Evolutionary conservation across 2,888 invertebrate genomes (phyloP).

Genomic region (Rhyacophila evoluta): DNA sequence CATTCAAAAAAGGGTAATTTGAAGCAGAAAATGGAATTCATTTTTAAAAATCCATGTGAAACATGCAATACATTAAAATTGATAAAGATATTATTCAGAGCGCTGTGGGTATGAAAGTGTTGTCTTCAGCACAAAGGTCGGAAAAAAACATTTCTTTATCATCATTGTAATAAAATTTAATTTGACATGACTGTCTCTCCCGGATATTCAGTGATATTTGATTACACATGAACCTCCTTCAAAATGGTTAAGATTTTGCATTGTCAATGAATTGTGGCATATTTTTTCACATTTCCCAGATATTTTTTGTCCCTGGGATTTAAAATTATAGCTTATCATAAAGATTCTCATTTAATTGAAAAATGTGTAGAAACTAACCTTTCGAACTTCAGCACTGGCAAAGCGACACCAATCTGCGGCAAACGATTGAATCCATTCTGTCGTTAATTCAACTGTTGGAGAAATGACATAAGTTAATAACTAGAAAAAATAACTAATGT

Average conservation of each 20-base stretch:
- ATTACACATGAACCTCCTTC: too few species aligned
- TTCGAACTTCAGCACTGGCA: background rate
- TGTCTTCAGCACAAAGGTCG: slow-evolving; percentile 54
- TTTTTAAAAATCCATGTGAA: too few species aligned
- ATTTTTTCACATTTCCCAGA: too few species aligned
- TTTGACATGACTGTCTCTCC: too few species aligned
- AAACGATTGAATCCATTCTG: background rate
- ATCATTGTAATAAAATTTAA: slow-evolving; percentile 38
- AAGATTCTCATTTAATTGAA: background rate
- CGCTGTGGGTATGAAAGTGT: slow-evolving; percentile 54
- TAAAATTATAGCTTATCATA: too few species aligned
- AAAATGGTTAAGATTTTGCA: too few species aligned
- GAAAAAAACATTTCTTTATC: slow-evolving; percentile 49
- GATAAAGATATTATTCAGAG: slow-evolving; percentile 41
- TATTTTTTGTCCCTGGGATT: too few species aligned
- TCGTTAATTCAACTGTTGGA: background rate
- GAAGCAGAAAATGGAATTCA: too few species aligned
- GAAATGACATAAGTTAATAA: background rate
- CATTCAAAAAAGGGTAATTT: too few species aligned
- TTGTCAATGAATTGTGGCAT: too few species aligned
- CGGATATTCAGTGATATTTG: too few species aligned
- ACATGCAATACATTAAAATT: too few species aligned
- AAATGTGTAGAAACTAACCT: background rate
- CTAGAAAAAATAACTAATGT: background rate
- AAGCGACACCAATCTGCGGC: background rate